Evolutionary conservation across 2,113 vertebrate genomes (phyloP).

Genomic region (Quiscalus mexicanus): DNA sequence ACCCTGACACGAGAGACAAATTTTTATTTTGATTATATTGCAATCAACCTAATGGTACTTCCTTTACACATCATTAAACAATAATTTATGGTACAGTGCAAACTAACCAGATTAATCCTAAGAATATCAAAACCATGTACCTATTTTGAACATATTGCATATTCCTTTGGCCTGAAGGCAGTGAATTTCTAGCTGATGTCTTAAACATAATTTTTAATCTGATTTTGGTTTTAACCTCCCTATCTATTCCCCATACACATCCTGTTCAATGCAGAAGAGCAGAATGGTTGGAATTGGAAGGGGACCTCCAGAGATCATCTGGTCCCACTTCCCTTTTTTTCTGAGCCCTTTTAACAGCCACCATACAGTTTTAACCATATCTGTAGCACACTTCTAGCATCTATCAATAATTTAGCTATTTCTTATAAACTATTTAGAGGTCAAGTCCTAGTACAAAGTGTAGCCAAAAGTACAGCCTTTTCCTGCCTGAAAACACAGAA

Average conservation of each 20-base stretch:
- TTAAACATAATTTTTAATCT: background rate
- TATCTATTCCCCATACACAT: background rate
- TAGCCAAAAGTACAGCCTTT: background rate
- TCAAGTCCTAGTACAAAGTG: background rate
- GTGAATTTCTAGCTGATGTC: background rate
- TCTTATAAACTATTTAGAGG: constrained; percentile 7
- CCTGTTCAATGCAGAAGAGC: background rate
- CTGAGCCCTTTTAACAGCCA: background rate
- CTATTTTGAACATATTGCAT: background rate
- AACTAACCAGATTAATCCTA: background rate
- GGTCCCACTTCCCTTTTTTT: background rate
- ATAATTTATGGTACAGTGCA: background rate
- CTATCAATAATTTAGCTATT: background rate
- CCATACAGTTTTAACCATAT: background rate
- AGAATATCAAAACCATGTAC: background rate
- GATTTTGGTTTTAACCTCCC: background rate
- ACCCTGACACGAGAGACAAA: background rate
- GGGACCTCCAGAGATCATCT: background rate
- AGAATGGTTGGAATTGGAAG: background rate
- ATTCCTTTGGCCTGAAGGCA: background rate
- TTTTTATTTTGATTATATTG: background rate
- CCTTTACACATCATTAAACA: background rate
- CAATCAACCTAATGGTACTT: background rate
- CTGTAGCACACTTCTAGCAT: background rate
- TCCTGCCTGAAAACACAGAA: background rate